A percentile compares a stretch with the other conserved stretches of the same genome.
Conservation (phyloP, 2,797 vertebrate species). For the Coluber constrictor region DNA sequence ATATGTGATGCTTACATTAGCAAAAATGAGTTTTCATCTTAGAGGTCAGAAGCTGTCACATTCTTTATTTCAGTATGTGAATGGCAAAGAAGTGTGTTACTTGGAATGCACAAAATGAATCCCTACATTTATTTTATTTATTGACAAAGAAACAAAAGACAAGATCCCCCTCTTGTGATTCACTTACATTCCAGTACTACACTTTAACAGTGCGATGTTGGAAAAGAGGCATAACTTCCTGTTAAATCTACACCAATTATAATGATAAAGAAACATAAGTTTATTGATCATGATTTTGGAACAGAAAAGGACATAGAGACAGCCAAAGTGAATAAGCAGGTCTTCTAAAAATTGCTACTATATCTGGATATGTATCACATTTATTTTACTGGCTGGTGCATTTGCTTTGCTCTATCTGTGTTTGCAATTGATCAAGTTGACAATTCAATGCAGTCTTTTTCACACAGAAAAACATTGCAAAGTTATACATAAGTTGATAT, state of each 20-base stretch:
- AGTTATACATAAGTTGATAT: background rate
- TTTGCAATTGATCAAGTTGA: background rate
- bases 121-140: background rate
- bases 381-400: background rate
- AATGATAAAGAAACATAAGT: background rate
- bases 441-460: background rate
- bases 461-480: background rate
- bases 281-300: background rate
- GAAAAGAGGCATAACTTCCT: background rate
- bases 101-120: conserved; percentile 32
- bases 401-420: background rate
- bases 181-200: background rate
- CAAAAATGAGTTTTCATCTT: conserved; percentile 46
- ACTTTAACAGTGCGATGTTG: background rate
- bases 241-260: background rate
- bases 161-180: conserved; percentile 23
- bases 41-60: conserved; percentile 38
- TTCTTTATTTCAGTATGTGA: conserved; percentile 51
- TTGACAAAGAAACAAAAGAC: conserved; percentile 28
- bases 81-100: conserved; percentile 36
- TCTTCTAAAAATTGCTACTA: background rate
- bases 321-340: background rate
- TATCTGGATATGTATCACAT: background rate
- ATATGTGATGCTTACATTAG: conserved; percentile 30
- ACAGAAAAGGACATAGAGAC: background rate